These are phyloP conservation scores for Eulithis testata DNA, from an alignment of 2,888 invertebrate genomes.

Conservation along the genomic window DNA sequence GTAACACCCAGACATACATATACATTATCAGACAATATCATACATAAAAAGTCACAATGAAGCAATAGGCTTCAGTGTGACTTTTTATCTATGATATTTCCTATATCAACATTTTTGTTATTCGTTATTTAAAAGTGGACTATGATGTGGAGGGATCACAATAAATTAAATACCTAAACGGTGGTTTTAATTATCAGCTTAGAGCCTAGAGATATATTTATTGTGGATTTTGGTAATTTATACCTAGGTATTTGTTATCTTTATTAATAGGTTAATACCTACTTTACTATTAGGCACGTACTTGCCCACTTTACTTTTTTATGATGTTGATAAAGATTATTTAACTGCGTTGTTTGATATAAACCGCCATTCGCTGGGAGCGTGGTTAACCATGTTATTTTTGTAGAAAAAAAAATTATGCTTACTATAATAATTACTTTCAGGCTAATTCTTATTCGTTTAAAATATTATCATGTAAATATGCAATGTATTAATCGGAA, in stretches of 20 bases:
- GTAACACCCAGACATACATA: too few species aligned
- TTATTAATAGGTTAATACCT: slow-evolving; percentile 10
- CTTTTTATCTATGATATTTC: too few species aligned
- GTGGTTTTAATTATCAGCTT: slow-evolving; percentile 1
- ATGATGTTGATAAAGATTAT: slow-evolving; percentile 21
- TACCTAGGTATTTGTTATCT: slow-evolving; percentile 1
- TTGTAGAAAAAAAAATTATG: too few species aligned
- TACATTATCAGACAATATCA: too few species aligned
- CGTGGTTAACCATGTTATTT: neutral
- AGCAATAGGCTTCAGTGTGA: too few species aligned
- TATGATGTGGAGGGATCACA: neutral
- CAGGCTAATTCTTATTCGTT: too few species aligned
- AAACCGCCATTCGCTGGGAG: neutral
- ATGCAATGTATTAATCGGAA: too few species aligned
- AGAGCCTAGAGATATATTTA: neutral
- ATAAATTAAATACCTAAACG: slow-evolving; percentile 1
- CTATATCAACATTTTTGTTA: neutral
- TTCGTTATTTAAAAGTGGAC: neutral
- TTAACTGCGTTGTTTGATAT: neutral
- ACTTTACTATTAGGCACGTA: neutral
- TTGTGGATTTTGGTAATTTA: neutral
- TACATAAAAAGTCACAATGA: too few species aligned
- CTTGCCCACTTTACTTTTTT: slow-evolving; percentile 33
- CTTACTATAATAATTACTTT: too few species aligned
- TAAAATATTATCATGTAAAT: too few species aligned